These are phyloP conservation scores for Raja brachyura DNA, from an alignment of 2,113 vertebrate species.

Conservation along the genomic window DNA sequence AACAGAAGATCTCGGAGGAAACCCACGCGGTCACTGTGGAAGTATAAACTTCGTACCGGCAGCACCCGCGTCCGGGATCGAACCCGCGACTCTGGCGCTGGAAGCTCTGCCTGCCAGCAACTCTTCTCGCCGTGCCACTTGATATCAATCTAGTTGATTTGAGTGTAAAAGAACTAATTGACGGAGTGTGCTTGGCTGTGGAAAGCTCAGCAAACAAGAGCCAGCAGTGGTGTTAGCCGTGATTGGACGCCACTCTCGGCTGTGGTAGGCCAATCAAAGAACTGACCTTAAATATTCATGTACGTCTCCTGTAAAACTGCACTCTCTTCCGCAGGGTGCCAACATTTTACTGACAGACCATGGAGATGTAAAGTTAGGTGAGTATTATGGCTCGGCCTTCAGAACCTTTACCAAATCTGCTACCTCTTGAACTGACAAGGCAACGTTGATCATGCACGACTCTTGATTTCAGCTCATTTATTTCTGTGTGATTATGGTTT, in stretches of 20 bases:
- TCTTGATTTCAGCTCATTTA: neutral
- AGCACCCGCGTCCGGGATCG: no score
- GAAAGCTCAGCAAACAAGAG: neutral
- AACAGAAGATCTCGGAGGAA: no score
- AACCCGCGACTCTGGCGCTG: no score
- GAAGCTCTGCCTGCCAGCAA: no score
- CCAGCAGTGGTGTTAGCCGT: neutral
- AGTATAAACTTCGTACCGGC: no score
- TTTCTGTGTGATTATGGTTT: neutral
- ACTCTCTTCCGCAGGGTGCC: slow-evolving; percentile 69
- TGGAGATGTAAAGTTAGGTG: slow-evolving; percentile 94
- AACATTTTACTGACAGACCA: slow-evolving; percentile 92
- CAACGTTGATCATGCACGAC: neutral
- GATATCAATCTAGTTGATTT: no score
- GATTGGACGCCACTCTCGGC: neutral
- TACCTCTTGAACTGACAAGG: neutral
- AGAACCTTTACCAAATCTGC: neutral
- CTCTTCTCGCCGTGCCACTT: no score
- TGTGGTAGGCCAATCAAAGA: neutral
- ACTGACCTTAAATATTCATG: neutral
- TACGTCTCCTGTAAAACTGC: neutral
- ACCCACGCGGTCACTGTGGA: no score
- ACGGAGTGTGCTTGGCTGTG: neutral
- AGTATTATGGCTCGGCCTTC: slow-evolving; percentile 43
- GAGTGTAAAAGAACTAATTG: neutral